Conservation (phyloP, 2,888 invertebrate species). For the Melanostoma scalare region DNA sequence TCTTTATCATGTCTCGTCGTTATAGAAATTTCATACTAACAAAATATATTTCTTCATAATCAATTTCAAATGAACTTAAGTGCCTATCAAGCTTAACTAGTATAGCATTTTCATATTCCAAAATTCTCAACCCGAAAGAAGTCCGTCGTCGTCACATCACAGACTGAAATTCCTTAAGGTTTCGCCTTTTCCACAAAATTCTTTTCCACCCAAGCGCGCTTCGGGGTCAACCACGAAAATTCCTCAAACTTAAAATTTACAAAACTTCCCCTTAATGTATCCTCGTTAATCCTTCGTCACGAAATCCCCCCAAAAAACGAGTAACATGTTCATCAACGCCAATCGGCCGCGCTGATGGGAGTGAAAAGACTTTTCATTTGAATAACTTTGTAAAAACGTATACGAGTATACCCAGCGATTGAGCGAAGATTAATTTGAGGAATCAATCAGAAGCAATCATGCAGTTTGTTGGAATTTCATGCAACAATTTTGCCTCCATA, state of each 20-base stretch:
- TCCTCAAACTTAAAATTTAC: slow-evolving; percentile 41
- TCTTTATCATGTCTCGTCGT: too few species aligned
- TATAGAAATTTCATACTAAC: too few species aligned
- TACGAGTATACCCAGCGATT: neutral
- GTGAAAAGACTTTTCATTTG: slow-evolving; percentile 4
- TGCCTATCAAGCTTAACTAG: too few species aligned
- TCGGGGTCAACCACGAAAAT: slow-evolving; percentile 55
- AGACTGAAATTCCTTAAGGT: neutral
- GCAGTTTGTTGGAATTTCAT: slow-evolving; percentile 46
- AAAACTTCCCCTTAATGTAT: slow-evolving; percentile 39
- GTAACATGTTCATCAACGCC: slow-evolving; percentile 52
- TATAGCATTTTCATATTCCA: too few species aligned
- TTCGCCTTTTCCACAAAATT: neutral
- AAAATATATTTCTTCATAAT: too few species aligned
- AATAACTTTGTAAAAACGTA: slow-evolving; percentile 27
- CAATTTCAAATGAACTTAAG: too few species aligned
- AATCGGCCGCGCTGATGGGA: slow-evolving; percentile 12
- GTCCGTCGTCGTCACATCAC: neutral
- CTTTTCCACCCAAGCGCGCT: slow-evolving; percentile 34
- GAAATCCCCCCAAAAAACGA: slow-evolving; percentile 10
- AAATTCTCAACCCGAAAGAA: neutral
- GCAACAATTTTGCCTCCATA: neutral
- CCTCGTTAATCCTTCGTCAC: slow-evolving; percentile 51
- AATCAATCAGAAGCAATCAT: slow-evolving; percentile 58
- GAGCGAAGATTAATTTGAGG: slow-evolving; percentile 39